phyloP scores from a whole-genome alignment of 2,113 vertebrate species.

The Candoia aspera region DNA sequence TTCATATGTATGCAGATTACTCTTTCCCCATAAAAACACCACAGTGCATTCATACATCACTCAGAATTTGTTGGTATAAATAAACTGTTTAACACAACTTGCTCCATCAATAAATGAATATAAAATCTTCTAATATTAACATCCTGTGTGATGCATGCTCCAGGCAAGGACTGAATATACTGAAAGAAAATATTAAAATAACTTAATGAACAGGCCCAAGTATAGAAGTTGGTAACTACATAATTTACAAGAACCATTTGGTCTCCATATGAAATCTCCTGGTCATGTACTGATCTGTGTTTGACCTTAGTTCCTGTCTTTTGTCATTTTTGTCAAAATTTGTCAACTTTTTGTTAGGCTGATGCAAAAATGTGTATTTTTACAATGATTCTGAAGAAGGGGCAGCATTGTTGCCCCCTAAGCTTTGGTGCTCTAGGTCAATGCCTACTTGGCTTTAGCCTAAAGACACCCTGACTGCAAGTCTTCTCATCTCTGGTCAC shows the following conservation, averaged over 20 bases:
- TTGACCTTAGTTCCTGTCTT: not conserved
- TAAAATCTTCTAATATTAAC: not conserved
- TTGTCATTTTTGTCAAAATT: not conserved
- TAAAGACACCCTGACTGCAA: too few relatives aligned
- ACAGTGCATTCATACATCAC: slow-evolving; percentile 44
- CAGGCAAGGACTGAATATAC: rapidly evolving
- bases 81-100: slow-evolving; percentile 45
- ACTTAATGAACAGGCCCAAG: slow-evolving; percentile 2
- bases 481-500: not conserved
- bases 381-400: too few relatives aligned
- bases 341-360: not conserved
- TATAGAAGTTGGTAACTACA: not conserved
- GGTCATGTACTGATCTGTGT: not conserved
- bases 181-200: not conserved
- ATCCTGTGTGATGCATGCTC: not conserved
- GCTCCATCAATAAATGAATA: slow-evolving; percentile 6
- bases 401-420: too few relatives aligned
- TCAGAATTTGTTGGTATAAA: slow-evolving; percentile 41
- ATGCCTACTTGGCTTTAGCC: too few relatives aligned
- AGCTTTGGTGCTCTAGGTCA: too few relatives aligned
- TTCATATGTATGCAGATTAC: slow-evolving; percentile 51
- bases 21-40: slow-evolving; percentile 48
- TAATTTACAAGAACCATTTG: too few relatives aligned
- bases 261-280: not conserved
- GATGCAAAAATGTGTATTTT: too few relatives aligned